Evolutionary conservation across 2,888 invertebrate species (phyloP), one percentile per base, ranked within the genome.

Genomic region (Oxycera nigricornis): DNA sequence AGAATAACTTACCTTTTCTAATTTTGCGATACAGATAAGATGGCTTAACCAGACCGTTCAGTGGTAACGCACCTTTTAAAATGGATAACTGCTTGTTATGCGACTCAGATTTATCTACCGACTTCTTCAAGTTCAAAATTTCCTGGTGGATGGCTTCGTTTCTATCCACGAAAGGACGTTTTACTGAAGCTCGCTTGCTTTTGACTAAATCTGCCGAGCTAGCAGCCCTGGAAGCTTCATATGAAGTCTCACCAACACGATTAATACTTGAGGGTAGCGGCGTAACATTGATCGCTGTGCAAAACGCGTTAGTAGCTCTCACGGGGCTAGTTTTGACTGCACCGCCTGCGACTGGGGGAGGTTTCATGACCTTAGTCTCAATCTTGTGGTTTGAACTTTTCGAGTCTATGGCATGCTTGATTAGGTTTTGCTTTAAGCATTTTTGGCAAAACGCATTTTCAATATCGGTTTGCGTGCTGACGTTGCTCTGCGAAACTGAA

Each of bases 101-200:
- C 20, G 31, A 1, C 7, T 6, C 11, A 17, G 7, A 1, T 28
- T 28, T 26, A 17, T 55, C 31, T 11, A 22, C 30, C 4, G 52
- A 3, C 22, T 70, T 70, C 14, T 52, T 70, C 24, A 70, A 55
- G 3, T 35, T 70, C 52, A 52, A 31, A 20, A 70, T 70, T 55
- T 70, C 70, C 30, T 70, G 70, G 26, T 55, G 70, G 4, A 55
- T 55, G 1, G 46, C 3, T 22, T 70, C 70, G 14, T 22, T 67
- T 4, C 46, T 67, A 1, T 41, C 41, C n/a, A 11, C 22, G 11
- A 17, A n/a, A 3, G 22, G 20, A 17, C 46, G 67, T 14, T 67
- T 67, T 46, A 4, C 26, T 2, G 41, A 7, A 41, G 2, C 22
- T n/a, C 28, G 6, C 7, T 50, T 68, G 11, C 7, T 52, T 31